Conservation (phyloP, 92 coral and sea anemone genomes). For the Palythoa heliodiscus region DNA sequence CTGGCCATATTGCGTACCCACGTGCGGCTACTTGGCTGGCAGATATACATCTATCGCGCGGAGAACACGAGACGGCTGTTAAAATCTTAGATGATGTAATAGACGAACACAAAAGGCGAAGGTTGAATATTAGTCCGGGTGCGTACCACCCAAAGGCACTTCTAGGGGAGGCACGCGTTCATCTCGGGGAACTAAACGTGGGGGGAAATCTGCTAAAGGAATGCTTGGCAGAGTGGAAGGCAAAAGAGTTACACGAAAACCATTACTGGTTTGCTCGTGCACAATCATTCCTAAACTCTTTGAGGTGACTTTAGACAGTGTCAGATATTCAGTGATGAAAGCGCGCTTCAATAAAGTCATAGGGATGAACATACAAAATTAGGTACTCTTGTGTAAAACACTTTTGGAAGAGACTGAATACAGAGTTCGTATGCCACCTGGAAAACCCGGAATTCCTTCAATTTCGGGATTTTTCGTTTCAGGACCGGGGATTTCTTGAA, state of each 20-base stretch:
- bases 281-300: neutral
- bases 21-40: slow-evolving; percentile 85
- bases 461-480: too few relatives aligned
- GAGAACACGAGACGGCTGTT: slow-evolving; percentile 55
- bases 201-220: slow-evolving; percentile 58
- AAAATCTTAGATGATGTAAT: slow-evolving; percentile 62
- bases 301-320: neutral
- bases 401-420: too few relatives aligned
- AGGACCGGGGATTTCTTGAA: too few relatives aligned
- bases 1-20: slow-evolving; percentile 86
- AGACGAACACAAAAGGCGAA: slow-evolving; percentile 46
- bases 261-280: slow-evolving; percentile 86
- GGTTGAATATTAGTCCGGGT: slow-evolving; percentile 68
- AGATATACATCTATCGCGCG: slow-evolving; percentile 64
- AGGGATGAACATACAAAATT: too few relatives aligned
- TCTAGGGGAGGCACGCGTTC: slow-evolving; percentile 64
- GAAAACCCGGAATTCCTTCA: too few relatives aligned
- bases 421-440: too few relatives aligned
- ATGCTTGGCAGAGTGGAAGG: slow-evolving; percentile 66
- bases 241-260: slow-evolving; percentile 48
- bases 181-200: slow-evolving; percentile 51
- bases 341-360: too few relatives aligned
- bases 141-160: slow-evolving; percentile 78
- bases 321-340: too few relatives aligned
- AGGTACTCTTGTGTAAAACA: too few relatives aligned